phyloP scores from a whole-genome alignment of 2,888 invertebrate species.

The Eurois occulta region DNA sequence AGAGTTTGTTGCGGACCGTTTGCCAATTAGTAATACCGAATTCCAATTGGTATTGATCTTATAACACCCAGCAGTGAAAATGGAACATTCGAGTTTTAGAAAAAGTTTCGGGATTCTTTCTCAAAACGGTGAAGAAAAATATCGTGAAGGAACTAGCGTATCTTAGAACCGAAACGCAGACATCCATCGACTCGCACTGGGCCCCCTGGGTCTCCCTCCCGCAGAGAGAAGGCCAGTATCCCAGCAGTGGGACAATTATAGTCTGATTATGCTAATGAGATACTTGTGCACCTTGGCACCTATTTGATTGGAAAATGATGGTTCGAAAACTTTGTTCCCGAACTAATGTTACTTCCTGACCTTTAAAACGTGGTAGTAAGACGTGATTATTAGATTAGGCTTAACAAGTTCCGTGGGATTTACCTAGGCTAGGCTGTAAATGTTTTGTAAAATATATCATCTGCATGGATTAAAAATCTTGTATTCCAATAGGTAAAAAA shows the following conservation, averaged over 20 bases:
- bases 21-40: background rate
- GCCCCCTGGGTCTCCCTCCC: background rate
- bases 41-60: background rate
- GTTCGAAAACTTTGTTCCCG: conserved; percentile 1
- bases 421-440: background rate
- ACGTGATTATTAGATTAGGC: conserved; percentile 7
- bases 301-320: conserved; percentile 12
- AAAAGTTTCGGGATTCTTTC: background rate
- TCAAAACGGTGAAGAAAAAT: background rate
- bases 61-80: background rate
- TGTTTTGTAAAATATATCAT: background rate
- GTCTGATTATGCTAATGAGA: background rate
- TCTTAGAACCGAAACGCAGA: too few relatives aligned
- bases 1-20: conserved; percentile 28
- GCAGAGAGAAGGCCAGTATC: background rate
- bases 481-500: background rate
- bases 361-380: background rate
- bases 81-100: background rate
- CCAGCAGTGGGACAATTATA: background rate
- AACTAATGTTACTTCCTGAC: conserved; percentile 5
- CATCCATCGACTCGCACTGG: background rate
- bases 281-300: too few relatives aligned
- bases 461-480: background rate
- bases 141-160: too few relatives aligned
- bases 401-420: background rate